Percentiles rank a stretch among this genome's conserved stretches.
Conservation (phyloP, 1,140 invertebrate genomes). For the Spodoptera litura region DNA sequence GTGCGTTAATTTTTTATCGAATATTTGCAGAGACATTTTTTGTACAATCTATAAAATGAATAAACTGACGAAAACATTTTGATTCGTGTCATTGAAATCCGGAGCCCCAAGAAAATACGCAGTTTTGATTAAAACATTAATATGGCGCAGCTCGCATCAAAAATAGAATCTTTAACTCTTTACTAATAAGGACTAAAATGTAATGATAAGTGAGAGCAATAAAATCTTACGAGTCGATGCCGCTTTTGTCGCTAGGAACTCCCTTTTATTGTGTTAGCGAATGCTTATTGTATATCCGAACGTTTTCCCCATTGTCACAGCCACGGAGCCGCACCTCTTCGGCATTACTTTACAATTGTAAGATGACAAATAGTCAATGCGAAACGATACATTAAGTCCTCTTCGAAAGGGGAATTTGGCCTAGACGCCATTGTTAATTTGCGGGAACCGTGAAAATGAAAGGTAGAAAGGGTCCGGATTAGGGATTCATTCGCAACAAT, state of each 20-base stretch:
- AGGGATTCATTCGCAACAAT: constrained; percentile 36
- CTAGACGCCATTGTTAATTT: constrained; percentile 55
- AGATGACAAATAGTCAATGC: constrained; percentile 73
- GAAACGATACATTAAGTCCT: constrained; percentile 69
- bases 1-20: too few species aligned
- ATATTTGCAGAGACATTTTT: too few species aligned
- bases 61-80: too few species aligned
- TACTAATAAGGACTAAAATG: constrained; percentile 62
- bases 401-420: constrained; percentile 53
- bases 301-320: constrained; percentile 74
- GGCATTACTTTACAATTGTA: constrained; percentile 73
- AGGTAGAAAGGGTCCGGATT: constrained; percentile 40
- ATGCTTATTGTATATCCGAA: constrained; percentile 78
- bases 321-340: constrained; percentile 61
- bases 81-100: too few species aligned
- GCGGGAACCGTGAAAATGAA: constrained; percentile 42
- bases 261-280: constrained; percentile 80
- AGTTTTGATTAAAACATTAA: constrained; percentile 46
- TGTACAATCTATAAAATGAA: too few species aligned
- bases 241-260: constrained; percentile 68
- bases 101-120: too few species aligned
- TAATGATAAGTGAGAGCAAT: constrained; percentile 54
- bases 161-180: constrained; percentile 51
- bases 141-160: constrained; percentile 54
- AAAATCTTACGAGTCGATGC: constrained; percentile 68